phyloP scores from a whole-genome alignment of 2,888 invertebrate genomes.

The Drymonia ruficornis region DNA sequence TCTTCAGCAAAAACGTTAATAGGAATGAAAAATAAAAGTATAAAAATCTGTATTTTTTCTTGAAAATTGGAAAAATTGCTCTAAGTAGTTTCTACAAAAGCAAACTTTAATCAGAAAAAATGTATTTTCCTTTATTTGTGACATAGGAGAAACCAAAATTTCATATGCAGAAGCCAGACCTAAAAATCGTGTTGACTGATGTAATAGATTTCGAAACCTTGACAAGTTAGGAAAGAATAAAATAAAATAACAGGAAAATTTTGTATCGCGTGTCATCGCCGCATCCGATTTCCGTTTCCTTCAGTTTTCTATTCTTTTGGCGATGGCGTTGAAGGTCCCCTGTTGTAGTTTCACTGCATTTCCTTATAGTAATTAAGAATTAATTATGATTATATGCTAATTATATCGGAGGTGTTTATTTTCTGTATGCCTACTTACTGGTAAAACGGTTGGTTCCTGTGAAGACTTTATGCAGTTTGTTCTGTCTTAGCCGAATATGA shows the following conservation, averaged over 20 bases:
- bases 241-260: constrained; percentile 2
- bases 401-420: neutral
- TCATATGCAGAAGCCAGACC: too few relatives aligned
- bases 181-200: too few relatives aligned
- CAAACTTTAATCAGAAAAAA: too few relatives aligned
- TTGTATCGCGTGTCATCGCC: constrained; percentile 24
- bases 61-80: too few relatives aligned
- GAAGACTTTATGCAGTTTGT: neutral
- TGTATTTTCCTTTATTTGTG: too few relatives aligned
- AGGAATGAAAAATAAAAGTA: too few relatives aligned
- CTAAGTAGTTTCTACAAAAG: too few relatives aligned
- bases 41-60: too few relatives aligned
- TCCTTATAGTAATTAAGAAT: constrained; percentile 24
- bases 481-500: too few relatives aligned
- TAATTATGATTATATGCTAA: constrained; percentile 7
- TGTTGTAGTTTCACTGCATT: constrained; percentile 28
- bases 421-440: neutral
- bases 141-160: too few relatives aligned
- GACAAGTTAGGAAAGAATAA: neutral
- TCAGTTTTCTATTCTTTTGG: constrained; percentile 21
- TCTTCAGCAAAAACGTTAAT: too few relatives aligned
- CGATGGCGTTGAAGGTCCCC: constrained; percentile 17
- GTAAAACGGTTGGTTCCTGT: neutral
- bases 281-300: constrained; percentile 21
- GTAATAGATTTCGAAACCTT: too few relatives aligned